Evolutionary conservation across 2,888 invertebrate species (phyloP), one percentile per base, ranked within the genome.

Genomic region (Metalampra italica): DNA sequence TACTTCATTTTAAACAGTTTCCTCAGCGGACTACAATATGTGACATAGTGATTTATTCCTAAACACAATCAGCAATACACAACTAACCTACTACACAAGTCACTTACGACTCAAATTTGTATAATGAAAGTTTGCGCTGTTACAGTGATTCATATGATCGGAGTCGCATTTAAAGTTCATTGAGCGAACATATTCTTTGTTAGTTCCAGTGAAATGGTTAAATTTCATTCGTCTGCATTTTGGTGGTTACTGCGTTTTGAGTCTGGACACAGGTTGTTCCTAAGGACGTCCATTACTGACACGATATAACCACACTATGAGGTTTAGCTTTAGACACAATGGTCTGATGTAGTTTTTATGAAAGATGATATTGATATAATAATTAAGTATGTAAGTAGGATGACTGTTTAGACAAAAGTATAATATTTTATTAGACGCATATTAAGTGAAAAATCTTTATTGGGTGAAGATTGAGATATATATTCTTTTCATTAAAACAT

Each of bases 1-100:
- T 70, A 61, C 64, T 68, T 70, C 72, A 75, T 69, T 73, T 74
- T 74, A 74, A 75, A 76, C 71, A 70, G 71, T 78, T 78, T 75
- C 73, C 73, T 71, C 64, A 69, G 69, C 67, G 56, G 64, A 59
- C 59, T 57, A 54, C 66, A 68, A 68, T 71, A 77, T 75, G 75
- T 75, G 75, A 76, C 77, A 73, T 71, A 68, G 68, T 64, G 62
- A 72, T 74, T 74, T 73, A 71, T 76, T 71, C 60, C 50, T 55
- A 55, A 57, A 49, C 12, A 11, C 5, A 5, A 32, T 12, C 29
- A 29, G 47, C 43, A 46, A 44, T 45, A 22, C 37, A 68, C 63
- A 58, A 45, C 63, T 36, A 64, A 66, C 66, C 57, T n/a, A n/a
- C 32, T 74, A 69, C 9, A 7, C 14, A 9, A 13, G 4, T 47